A percentile compares a stretch with the other conserved stretches of the same genome.
Evolutionary conservation across 1,140 invertebrate species (phyloP).

Genomic region (Cotesia chilonis): DNA sequence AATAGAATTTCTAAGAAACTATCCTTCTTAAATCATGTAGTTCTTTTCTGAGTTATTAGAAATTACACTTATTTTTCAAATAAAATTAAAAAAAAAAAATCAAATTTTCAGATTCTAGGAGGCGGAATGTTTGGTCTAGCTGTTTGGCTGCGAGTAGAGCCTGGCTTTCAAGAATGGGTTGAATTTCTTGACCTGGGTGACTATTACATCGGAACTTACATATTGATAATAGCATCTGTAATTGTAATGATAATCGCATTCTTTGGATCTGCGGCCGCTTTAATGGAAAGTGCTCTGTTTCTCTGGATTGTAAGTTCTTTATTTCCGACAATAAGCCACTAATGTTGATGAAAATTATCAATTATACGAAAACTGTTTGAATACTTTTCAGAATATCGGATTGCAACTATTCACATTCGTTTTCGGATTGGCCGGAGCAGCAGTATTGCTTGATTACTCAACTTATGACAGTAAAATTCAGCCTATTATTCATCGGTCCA

Average conservation of each 20-base stretch:
- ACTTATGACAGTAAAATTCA: slow-evolving; percentile 81
- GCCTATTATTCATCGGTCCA: slow-evolving; percentile 74
- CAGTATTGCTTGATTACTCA: slow-evolving; percentile 80
- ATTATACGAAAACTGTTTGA: slow-evolving; percentile 20
- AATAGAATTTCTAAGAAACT: too few species aligned
- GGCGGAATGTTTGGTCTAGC: slow-evolving; percentile 78
- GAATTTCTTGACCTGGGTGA: slow-evolving; percentile 75
- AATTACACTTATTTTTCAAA: neutral
- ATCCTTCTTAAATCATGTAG: too few species aligned
- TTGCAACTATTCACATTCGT: slow-evolving; percentile 77
- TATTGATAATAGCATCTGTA: slow-evolving; percentile 76
- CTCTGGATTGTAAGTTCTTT: slow-evolving; percentile 70
- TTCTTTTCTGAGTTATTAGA: too few species aligned
- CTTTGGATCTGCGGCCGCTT: slow-evolving; percentile 76
- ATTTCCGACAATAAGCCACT: neutral
- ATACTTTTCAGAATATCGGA: slow-evolving; percentile 71
- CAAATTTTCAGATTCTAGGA: slow-evolving; percentile 74
- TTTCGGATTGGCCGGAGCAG: slow-evolving; percentile 76
- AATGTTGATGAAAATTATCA: slow-evolving; percentile 26
- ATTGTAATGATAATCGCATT: slow-evolving; percentile 78
- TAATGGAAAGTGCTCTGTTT: slow-evolving; percentile 73
- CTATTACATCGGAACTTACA: slow-evolving; percentile 84
- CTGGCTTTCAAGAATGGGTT: slow-evolving; percentile 82
- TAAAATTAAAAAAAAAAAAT: slow-evolving; percentile 19
- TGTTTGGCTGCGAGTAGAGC: slow-evolving; percentile 82